A percentile compares a stretch with the other conserved stretches of the same genome.
Conservation (phyloP, 2,113 vertebrate genomes). For the Amazona guildingii region DNA sequence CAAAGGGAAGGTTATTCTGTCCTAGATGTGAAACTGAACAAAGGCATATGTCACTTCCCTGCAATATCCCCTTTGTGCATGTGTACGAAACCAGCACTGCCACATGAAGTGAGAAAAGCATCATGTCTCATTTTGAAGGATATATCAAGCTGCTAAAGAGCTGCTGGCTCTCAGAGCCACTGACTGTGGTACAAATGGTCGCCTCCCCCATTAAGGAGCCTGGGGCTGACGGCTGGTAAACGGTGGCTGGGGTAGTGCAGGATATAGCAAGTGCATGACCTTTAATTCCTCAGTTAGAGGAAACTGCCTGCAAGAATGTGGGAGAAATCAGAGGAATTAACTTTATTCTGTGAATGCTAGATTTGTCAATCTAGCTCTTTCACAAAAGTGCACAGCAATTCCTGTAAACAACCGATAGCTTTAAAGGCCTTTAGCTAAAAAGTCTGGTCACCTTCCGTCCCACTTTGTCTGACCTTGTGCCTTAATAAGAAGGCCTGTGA, state of each 20-base stretch:
- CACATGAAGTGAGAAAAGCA: not conserved
- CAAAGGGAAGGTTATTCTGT: not conserved
- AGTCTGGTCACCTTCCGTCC: not conserved
- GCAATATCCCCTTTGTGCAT: not conserved
- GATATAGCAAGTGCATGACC: not conserved
- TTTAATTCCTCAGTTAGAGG: slow-evolving; percentile 8
- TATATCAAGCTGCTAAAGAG: not conserved
- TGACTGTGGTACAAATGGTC: not conserved
- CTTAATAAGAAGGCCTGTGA: slow-evolving; percentile 6
- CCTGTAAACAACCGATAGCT: not conserved
- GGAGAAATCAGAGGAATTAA: slow-evolving; percentile 48
- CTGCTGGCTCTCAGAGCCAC: not conserved
- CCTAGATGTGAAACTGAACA: not conserved
- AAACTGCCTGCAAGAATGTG: slow-evolving; percentile 31
- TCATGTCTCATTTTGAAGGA: not conserved
- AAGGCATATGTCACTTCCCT: not conserved
- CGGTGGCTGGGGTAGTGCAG: not conserved
- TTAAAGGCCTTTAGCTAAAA: not conserved
- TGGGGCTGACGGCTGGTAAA: not conserved
- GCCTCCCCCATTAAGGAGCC: fast-evolving
- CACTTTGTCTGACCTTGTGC: slow-evolving; percentile 3
- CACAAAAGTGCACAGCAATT: not conserved
- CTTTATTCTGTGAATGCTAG: slow-evolving; percentile 36
- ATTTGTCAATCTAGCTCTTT: not conserved
- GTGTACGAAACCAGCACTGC: no score